Conservation (phyloP, 1,140 invertebrate genomes). For the Chrysomallon squamiferum region DNA sequence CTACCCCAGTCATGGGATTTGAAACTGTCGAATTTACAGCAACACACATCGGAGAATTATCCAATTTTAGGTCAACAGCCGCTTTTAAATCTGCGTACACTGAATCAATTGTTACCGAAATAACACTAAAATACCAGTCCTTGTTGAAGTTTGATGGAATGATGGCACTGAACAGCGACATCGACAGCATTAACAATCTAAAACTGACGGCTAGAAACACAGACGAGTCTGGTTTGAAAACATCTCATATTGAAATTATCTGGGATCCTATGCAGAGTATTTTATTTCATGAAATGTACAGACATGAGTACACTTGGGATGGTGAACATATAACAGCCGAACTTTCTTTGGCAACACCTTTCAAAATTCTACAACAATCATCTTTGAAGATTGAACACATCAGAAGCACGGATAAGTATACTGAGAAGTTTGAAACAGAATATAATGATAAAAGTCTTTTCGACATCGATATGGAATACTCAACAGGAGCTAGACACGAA, state of each 20-base stretch:
- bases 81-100: conserved; percentile 22
- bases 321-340: not conserved
- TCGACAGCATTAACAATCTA: conserved; percentile 19
- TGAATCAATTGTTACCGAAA: conserved; percentile 13
- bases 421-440: conserved; percentile 1
- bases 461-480: conserved; percentile 40
- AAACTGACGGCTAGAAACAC: conserved; percentile 15
- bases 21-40: conserved; percentile 22
- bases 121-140: conserved; percentile 12
- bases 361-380: conserved; percentile 5
- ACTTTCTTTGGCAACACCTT: conserved; percentile 29
- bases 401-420: not conserved
- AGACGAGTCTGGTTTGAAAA: conserved; percentile 13
- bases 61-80: conserved; percentile 21
- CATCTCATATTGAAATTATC: conserved; percentile 16
- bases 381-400: not conserved
- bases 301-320: not conserved
- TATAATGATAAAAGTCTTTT: conserved; percentile 23
- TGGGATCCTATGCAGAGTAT: conserved; percentile 15
- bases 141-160: conserved; percentile 15
- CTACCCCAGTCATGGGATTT: conserved; percentile 27
- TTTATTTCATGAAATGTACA: not conserved
- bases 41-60: conserved; percentile 26
- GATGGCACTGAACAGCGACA: conserved; percentile 7
- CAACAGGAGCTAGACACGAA: conserved; percentile 27